These are phyloP conservation scores for Pentamera pediparva DNA, from an alignment of 53 echinoderm and acorn worm genomes.

Conservation along the genomic window DNA sequence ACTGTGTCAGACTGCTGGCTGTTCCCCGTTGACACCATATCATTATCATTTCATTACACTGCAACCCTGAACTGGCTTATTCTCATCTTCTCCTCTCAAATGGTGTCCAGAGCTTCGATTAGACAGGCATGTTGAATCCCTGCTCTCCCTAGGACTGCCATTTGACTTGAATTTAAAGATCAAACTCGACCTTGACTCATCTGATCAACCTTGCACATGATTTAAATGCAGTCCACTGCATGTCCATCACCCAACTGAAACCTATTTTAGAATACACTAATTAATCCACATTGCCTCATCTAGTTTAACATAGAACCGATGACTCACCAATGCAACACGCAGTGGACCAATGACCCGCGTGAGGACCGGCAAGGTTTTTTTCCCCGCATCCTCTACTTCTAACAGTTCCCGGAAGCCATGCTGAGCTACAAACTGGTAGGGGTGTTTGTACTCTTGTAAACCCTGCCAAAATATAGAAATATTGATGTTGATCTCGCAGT, in stretches of 20 bases:
- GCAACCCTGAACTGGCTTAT: no score
- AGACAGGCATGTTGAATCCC: not conserved
- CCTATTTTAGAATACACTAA: not conserved
- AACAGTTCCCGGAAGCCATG: conserved; percentile 94
- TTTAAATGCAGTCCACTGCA: not conserved
- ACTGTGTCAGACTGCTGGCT: no score
- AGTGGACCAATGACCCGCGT: conserved; percentile 69
- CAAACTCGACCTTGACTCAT: no score
- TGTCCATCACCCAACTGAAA: not conserved
- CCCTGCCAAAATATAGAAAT: conserved; percentile 50
- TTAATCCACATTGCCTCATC: not conserved
- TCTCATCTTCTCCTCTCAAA: no score
- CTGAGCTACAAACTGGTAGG: conserved; percentile 96
- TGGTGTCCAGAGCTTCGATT: no score
- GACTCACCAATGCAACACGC: conserved; percentile 72
- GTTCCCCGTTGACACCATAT: no score
- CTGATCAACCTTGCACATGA: not conserved
- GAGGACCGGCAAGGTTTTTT: conserved; percentile 65
- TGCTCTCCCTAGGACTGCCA: not conserved
- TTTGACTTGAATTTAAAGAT: no score
- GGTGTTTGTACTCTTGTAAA: conserved; percentile 83
- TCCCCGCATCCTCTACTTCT: conserved; percentile 55
- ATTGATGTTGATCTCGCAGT: not conserved
- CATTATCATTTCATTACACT: no score
- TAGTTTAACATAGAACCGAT: not conserved